Evolutionary conservation across 1,140 invertebrate species (phyloP), one percentile per base, ranked within the genome.

Genomic region (silkworm (Bombyx mori)): DNA sequence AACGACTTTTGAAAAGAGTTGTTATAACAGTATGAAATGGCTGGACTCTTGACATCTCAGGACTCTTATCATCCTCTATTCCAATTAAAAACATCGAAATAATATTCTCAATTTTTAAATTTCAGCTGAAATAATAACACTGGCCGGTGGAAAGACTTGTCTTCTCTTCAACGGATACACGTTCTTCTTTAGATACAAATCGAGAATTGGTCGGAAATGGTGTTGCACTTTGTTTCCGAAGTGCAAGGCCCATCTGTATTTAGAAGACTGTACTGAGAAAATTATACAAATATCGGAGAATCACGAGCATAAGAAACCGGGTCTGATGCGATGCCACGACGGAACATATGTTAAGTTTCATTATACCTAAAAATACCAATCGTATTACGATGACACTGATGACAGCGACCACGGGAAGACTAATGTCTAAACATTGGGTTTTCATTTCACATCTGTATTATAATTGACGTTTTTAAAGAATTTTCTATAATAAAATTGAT

Each of bases 111-210:
- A 35, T 35, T 51, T 51, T 61, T 55, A 60, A 44, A 56, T 71
- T 71, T 50, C 69, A 77, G 73, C 61, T 6, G 26, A 66, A 56
- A 53, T 72, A 44, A 71, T 78, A 47, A 66, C 60, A 1, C 69
- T 76, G 71, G 58, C 59, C 3, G 67, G 60, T 10, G 76, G 76
- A n/a, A 77, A 66, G 48, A 62, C 58, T 6, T 72, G 62, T 49
- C 54, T 76, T 7, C 56, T 66, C 2, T 64, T 71, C 58, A 54
- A 73, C 10, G 73, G 73, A 0, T 74, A 71, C 49, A 79, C 75
- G 0, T 79, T 77, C 53, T 82, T 75, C 62, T 75, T 63, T 42
- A 63, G 79, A 0, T 79, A 82, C 57, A 72, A 66, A 47, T 45
- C 63, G 5, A 71, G 59, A 42, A 51, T 43, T 0, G 75, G 76